These are phyloP conservation scores for Sussaba pulchella DNA, from an alignment of 2,888 invertebrate genomes.

Conservation along the genomic window DNA sequence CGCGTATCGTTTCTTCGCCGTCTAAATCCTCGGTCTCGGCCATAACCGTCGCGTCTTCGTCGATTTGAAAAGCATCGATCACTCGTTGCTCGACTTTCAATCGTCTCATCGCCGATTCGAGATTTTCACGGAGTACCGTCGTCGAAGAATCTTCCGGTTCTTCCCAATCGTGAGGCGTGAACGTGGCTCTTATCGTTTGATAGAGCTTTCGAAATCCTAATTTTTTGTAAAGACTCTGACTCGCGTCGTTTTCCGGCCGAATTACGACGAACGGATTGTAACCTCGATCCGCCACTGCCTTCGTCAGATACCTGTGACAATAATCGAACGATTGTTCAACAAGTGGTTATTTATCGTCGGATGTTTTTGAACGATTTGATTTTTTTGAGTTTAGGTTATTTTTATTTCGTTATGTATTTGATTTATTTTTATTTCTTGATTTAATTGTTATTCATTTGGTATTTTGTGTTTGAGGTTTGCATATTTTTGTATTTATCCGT, in stretches of 20 bases:
- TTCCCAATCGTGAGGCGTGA: conserved; percentile 86
- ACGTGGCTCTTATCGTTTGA: conserved; percentile 92
- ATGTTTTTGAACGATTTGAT: no score
- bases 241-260: conserved; percentile 94
- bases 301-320: conserved; percentile 83
- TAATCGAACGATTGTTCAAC: conserved; percentile 72
- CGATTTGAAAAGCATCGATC: conserved; percentile 72
- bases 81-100: conserved; percentile 76
- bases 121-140: conserved; percentile 74
- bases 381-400: no score
- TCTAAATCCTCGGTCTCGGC: conserved; percentile 70
- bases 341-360: no score
- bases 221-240: conserved; percentile 92
- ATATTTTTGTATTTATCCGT: no score
- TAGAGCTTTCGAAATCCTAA: conserved; percentile 93
- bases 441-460: no score
- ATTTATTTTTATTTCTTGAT: no score
- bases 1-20: conserved; percentile 72
- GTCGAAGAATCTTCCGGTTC: conserved; percentile 72
- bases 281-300: conserved; percentile 88
- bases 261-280: conserved; percentile 95
- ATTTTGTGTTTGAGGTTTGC: no score
- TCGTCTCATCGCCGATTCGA: conserved; percentile 77
- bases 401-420: no score
- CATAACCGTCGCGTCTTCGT: conserved; percentile 68